Evolutionary conservation across 2,888 invertebrate species (phyloP), one percentile per base, ranked within the genome.

Genomic region (Athetis lepigone): DNA sequence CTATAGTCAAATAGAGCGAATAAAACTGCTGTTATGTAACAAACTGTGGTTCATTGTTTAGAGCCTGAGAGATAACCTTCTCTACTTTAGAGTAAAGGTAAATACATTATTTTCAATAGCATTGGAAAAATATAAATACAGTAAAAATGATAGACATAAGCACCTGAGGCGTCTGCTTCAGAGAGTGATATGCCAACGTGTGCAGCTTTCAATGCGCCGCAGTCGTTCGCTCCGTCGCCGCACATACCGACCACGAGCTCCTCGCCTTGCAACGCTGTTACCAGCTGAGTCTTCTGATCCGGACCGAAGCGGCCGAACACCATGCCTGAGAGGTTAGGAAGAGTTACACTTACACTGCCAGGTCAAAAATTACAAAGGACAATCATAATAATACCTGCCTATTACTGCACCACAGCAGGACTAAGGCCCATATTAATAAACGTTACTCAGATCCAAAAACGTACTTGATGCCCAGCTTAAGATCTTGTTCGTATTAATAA

Each of bases 151-250:
- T 21, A 18, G 11, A 7, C 16, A 52, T 18, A 37, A 16, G 29
- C 69, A 95, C 95, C 95, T 27, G 95, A 97, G 0, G 98, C 98
- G 90, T 98, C 98, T 0, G 98, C 97, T 89, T 98, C 98, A 0
- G 98, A 98, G 40, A 98, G 95, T 1, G 98, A 98, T 68, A 98
- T 97, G 23, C 98, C 98, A 29, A 97, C 97, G 85, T 98, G 98
- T 0, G 98, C 98, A 11, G 97, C 97, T 91, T 98, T 98, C 54
- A 98, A 92, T 4, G 98, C 98, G 45, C 98, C 98, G 88, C 98
- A 98, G 91, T 98, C 98, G 90, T 98, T 97, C 25, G 97, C 97
- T 29, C 97, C 97, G 87, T 97, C 97, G 25, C 96, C 97, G 86
- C 96, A 96, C 96, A 96, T 96, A 55, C 97, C 97, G 58, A 97